A percentile compares a stretch with the other conserved stretches of the same genome.
Evolutionary conservation across 2,888 invertebrate genomes (phyloP).

Genomic region (Ischnus inquisitorius): DNA sequence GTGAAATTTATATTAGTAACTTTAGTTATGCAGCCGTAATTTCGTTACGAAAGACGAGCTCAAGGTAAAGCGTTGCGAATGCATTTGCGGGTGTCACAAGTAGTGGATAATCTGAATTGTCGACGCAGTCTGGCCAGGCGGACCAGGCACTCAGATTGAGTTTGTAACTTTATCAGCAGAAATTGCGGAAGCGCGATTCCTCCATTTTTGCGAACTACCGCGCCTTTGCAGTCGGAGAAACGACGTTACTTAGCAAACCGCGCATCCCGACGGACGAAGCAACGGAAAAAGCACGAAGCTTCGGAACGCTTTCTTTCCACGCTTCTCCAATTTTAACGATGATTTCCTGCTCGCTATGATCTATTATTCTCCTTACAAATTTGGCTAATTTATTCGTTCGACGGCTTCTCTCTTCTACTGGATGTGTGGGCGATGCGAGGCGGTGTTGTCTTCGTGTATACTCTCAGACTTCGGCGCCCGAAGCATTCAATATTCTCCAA

Average conservation of each 20-base stretch:
- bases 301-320: constrained; percentile 3
- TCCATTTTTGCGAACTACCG: constrained; percentile 19
- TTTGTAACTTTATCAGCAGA: not conserved
- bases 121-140: not conserved
- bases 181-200: constrained; percentile 34
- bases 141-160: not conserved
- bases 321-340: constrained; percentile 23
- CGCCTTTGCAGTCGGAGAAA: not conserved
- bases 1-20: not conserved
- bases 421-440: too few relatives aligned
- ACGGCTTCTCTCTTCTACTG: too few relatives aligned
- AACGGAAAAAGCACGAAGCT: constrained; percentile 2
- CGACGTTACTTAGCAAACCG: not conserved
- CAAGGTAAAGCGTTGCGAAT: not conserved
- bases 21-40: not conserved
- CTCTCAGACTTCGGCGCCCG: too few relatives aligned
- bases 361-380: too few relatives aligned
- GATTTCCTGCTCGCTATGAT: not conserved
- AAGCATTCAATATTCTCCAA: too few relatives aligned
- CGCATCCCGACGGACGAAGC: not conserved
- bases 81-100: not conserved
- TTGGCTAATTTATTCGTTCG: too few relatives aligned
- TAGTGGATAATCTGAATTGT: not conserved
- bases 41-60: not conserved
- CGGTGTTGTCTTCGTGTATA: too few relatives aligned